phyloP scores from a whole-genome alignment of 2,113 vertebrate genomes.

The Chlorodrepanis virens region DNA sequence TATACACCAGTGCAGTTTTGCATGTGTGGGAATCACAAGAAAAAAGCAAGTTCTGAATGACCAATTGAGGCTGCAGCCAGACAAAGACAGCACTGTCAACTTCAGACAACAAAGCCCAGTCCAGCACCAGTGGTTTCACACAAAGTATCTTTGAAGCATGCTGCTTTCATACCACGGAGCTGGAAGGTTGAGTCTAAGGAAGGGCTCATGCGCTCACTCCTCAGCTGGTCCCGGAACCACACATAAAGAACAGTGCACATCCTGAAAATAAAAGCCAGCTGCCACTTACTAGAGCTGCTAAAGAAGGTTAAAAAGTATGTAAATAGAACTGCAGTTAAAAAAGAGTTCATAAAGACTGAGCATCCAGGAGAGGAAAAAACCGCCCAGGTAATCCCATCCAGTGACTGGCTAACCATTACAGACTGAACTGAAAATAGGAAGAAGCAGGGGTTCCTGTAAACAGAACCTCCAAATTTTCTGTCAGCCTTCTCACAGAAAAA shows the following conservation, averaged over 20 bases:
- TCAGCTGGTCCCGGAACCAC: conserved; percentile 36
- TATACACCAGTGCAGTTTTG: neutral
- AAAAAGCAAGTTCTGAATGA: conserved; percentile 35
- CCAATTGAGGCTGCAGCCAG: neutral
- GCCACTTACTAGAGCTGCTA: neutral
- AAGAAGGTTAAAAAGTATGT: neutral
- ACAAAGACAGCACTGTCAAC: conserved; percentile 49
- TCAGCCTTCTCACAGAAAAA: conserved; percentile 8
- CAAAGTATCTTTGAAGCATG: conserved; percentile 41
- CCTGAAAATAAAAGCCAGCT: conserved; percentile 50
- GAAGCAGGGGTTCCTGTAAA: neutral
- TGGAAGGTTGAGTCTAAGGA: conserved; percentile 36
- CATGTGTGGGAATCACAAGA: conserved; percentile 15
- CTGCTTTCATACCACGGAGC: conserved; percentile 20
- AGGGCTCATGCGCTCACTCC: conserved; percentile 9
- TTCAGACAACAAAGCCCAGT: conserved; percentile 54
- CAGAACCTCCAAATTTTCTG: neutral
- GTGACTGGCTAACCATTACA: neutral
- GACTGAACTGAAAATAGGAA: neutral
- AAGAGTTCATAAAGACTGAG: neutral
- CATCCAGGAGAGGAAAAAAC: neutral
- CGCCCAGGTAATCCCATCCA: conserved; percentile 17
- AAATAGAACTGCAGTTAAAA: neutral
- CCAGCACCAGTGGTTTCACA: conserved; percentile 50
- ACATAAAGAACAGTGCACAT: conserved; percentile 28